Evolutionary conservation across 2,888 invertebrate genomes (phyloP), one percentile per base, ranked within the genome.

Genomic region (Melanchra persicariae): DNA sequence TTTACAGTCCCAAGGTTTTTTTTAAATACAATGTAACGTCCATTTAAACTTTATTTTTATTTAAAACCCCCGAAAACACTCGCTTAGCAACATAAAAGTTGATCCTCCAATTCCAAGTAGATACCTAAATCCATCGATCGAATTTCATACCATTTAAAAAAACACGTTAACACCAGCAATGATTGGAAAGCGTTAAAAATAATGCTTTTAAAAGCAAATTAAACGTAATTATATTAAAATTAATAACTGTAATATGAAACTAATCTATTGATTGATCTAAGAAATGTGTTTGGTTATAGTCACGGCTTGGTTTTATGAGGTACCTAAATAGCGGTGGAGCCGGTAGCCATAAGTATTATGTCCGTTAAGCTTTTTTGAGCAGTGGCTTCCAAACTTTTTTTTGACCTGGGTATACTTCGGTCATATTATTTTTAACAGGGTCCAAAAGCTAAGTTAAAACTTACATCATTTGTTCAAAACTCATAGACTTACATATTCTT

Each of bases 191-290:
- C 63, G 68, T 73, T 63, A 40, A 40, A 69, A 74, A 71, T 66
- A 74, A 64, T 70, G 26, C 40, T 54, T 67, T 73, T 37, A 65
- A 69, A 70, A 55, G 24, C 57, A 52, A 66, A 83, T 83, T 54
- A 81, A 61, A 40, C 10, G 45, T 65, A 81, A 80, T 77, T 77
- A 66, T 51, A 70, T 67, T 47, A 69, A 68, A 74, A 81, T 70
- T 80, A 80, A 81, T 77, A 70, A 71, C 69, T 54, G 82, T 82
- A 74, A 84, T 63, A 59, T 10, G 62, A 77, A 55, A 65, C 66
- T 73, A 69, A 79, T 79, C 79, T 63, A 73, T 69, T 73, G 78
- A 79, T 79, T 70, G 55, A 84, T 64, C 64, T 64, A 30, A 45
- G 19, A 55, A 72, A 74, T 60, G 78, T 84, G 58, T 77, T 79